A percentile compares a stretch with the other conserved stretches of the same genome.
Evolutionary conservation across 2,113 vertebrate genomes (phyloP).

Genomic region (Saccopteryx leptura): DNA sequence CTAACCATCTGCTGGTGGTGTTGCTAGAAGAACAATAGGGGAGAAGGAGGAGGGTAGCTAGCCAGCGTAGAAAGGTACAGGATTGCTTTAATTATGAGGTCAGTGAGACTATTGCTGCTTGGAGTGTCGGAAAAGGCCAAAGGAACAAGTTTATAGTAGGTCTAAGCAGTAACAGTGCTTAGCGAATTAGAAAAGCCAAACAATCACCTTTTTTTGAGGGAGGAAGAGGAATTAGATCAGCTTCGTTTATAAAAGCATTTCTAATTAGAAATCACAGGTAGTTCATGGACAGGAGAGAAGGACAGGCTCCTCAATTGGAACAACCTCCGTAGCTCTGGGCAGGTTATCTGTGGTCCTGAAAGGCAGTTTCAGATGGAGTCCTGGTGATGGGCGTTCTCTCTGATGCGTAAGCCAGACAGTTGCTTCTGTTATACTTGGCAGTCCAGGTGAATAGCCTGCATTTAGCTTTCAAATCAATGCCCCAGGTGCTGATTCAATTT

Average conservation of each 20-base stretch:
- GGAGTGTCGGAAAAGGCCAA: conserved; percentile 70
- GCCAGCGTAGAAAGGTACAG: conserved; percentile 79
- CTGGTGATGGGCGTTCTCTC: conserved; percentile 62
- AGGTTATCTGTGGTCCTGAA: conserved; percentile 59
- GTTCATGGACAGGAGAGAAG: not conserved
- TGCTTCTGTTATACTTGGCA: conserved; percentile 88
- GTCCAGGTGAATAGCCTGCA: conserved; percentile 88
- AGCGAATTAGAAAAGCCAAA: conserved; percentile 38
- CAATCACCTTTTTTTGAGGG: not conserved
- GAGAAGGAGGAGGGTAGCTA: conserved; percentile 75
- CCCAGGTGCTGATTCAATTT: conserved; percentile 88
- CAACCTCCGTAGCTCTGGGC: not conserved
- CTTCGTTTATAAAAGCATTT: conserved; percentile 28
- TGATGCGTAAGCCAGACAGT: conserved; percentile 72
- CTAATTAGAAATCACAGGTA: conserved; percentile 80
- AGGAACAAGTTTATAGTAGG: conserved; percentile 58
- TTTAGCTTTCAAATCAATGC: conserved; percentile 84
- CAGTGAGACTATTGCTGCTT: conserved; percentile 82
- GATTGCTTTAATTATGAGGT: conserved; percentile 86
- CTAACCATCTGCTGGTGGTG: conserved; percentile 90
- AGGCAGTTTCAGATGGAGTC: conserved; percentile 80
- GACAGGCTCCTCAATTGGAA: not conserved
- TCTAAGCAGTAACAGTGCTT: conserved; percentile 44
- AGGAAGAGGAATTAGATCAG: conserved; percentile 59
- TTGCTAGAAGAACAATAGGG: conserved; percentile 85